Evolutionary conservation across 1,140 invertebrate species (phyloP).

Genomic region (Aphelenchoides besseyi): DNA sequence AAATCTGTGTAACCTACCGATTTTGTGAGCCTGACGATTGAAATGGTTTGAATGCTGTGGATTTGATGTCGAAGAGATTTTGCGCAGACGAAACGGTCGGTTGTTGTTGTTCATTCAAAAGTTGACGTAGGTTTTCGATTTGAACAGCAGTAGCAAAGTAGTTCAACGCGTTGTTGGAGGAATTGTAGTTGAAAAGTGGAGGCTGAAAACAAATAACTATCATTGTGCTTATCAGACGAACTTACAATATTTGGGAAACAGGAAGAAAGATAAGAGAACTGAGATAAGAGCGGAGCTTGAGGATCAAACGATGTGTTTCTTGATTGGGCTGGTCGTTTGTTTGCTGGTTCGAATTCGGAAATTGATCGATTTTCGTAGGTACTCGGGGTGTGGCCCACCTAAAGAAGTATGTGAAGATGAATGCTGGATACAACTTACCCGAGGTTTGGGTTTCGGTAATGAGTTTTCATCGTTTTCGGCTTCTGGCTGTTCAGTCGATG

Average conservation of each 20-base stretch:
- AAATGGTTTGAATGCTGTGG: background rate
- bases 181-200: background rate
- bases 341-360: too few species aligned
- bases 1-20: background rate
- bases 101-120: background rate
- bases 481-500: background rate
- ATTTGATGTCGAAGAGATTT: background rate
- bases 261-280: background rate
- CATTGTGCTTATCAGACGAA: background rate
- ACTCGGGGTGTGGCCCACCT: too few species aligned
- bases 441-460: background rate
- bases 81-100: background rate
- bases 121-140: background rate
- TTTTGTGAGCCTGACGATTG: background rate
- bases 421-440: conserved; percentile 2
- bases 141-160: background rate
- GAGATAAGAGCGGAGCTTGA: background rate
- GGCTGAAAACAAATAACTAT: background rate
- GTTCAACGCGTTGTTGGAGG: background rate
- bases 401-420: too few species aligned
- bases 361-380: too few species aligned
- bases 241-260: background rate
- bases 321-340: too few species aligned
- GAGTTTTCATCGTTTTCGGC: conserved; percentile 11
- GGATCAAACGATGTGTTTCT: too few species aligned